These are phyloP conservation scores for Troilus luridus DNA, from an alignment of 2,888 invertebrate genomes.

Conservation along the genomic window DNA sequence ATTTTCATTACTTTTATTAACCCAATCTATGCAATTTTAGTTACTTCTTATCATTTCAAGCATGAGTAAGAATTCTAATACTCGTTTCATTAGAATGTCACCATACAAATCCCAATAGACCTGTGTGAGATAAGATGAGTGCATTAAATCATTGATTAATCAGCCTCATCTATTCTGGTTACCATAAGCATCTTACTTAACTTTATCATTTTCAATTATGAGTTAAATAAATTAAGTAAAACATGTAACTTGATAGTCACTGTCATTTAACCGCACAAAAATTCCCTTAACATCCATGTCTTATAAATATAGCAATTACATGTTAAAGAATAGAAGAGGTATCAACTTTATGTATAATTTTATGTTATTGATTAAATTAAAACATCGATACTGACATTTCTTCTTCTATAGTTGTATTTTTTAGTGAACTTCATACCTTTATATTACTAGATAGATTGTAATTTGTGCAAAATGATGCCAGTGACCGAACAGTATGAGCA, in stretches of 20 bases:
- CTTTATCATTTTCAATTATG: too few relatives aligned
- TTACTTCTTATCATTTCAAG: not conserved
- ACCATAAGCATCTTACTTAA: not conserved
- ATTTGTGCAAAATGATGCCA: too few relatives aligned
- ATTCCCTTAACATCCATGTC: not conserved
- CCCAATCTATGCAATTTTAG: not conserved
- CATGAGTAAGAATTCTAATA: not conserved
- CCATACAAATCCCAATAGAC: not conserved
- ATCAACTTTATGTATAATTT: not conserved
- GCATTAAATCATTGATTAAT: not conserved
- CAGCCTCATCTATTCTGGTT: not conserved
- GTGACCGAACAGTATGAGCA: not conserved
- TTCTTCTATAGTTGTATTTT: not conserved
- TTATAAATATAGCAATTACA: not conserved
- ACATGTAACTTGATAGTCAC: too few relatives aligned
- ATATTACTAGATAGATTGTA: not conserved
- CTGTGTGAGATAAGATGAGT: not conserved
- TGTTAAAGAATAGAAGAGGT: not conserved
- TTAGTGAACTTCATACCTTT: not conserved
- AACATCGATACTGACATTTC: not conserved
- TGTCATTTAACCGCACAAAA: not conserved
- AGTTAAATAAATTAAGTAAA: too few relatives aligned
- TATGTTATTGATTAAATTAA: not conserved
- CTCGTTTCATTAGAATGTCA: not conserved
- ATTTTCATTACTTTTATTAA: not conserved